phyloP scores from a whole-genome alignment of 2,888 invertebrate species.

The Gastrophysa polygoni region DNA sequence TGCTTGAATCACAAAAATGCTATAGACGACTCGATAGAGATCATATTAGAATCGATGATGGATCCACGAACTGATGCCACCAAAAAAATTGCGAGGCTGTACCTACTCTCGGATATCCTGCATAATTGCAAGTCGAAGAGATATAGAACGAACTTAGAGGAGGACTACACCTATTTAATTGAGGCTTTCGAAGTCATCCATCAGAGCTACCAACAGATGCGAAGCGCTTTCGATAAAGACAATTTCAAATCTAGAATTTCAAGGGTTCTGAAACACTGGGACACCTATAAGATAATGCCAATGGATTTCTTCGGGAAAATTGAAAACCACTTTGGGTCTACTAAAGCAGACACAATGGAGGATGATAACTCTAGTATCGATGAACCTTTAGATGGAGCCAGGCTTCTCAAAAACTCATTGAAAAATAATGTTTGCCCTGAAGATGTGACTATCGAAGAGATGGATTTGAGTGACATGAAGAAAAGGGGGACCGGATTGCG shows the following conservation, averaged over 20 bases:
- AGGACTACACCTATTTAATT: constrained; percentile 61
- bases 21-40: constrained; percentile 89
- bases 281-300: constrained; percentile 81
- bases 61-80: constrained; percentile 70
- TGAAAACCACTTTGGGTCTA: constrained; percentile 12
- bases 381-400: constrained; percentile 54
- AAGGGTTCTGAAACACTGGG: constrained; percentile 91
- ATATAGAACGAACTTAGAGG: constrained; percentile 66
- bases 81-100: constrained; percentile 83
- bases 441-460: constrained; percentile 29
- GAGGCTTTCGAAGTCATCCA: constrained; percentile 77
- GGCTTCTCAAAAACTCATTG: constrained; percentile 49
- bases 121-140: constrained; percentile 87
- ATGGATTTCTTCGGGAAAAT: constrained; percentile 20
- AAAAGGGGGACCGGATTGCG: constrained; percentile 34
- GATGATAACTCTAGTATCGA: constrained; percentile 55
- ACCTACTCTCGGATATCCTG: constrained; percentile 93
- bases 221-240: constrained; percentile 83
- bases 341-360: constrained; percentile 15
- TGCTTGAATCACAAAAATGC: constrained; percentile 96
- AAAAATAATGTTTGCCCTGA: constrained; percentile 39
- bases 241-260: constrained; percentile 87
- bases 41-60: constrained; percentile 84
- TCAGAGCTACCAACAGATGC: constrained; percentile 70
- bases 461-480: constrained; percentile 20